phyloP scores from a whole-genome alignment of 2,888 invertebrate genomes.

The Dicycla oo region DNA sequence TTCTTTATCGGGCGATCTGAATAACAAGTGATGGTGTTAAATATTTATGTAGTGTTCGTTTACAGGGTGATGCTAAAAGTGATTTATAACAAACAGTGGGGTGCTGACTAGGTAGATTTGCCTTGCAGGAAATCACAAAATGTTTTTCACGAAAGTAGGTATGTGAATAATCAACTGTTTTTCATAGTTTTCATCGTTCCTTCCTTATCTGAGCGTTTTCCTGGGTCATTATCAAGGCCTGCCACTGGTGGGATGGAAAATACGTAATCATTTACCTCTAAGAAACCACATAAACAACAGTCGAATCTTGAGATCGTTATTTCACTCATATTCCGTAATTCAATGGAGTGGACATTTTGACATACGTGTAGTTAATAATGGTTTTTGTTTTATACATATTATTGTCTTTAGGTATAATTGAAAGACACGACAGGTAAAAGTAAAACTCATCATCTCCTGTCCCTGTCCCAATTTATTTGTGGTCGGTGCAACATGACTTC shows the following conservation, averaged over 20 bases:
- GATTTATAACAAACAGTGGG: slow-evolving; percentile 60
- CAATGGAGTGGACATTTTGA: no score
- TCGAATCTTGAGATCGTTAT: neutral
- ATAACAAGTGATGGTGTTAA: slow-evolving; percentile 76
- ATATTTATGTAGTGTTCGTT: slow-evolving; percentile 75
- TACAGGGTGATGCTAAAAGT: slow-evolving; percentile 43
- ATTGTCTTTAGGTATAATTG: no score
- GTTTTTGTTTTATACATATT: no score
- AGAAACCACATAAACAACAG: slow-evolving; percentile 1
- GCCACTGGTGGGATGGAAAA: neutral
- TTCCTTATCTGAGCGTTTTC: neutral
- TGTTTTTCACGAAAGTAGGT: slow-evolving; percentile 1
- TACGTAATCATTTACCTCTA: neutral
- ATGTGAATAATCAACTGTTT: slow-evolving; percentile 7
- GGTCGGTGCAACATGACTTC: no score
- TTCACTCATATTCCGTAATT: neutral
- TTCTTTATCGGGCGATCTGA: slow-evolving; percentile 79
- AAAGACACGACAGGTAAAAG: no score
- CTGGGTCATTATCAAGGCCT: neutral
- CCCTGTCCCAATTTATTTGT: no score
- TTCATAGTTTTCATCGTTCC: neutral
- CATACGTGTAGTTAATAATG: no score
- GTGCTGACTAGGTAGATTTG: slow-evolving; percentile 34
- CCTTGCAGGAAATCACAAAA: slow-evolving; percentile 15
- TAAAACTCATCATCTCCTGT: no score